Percentiles rank a stretch among this genome's conserved stretches.
Conservation (phyloP, 2,888 invertebrate genomes). For the Drosophila macrospina region DNA sequence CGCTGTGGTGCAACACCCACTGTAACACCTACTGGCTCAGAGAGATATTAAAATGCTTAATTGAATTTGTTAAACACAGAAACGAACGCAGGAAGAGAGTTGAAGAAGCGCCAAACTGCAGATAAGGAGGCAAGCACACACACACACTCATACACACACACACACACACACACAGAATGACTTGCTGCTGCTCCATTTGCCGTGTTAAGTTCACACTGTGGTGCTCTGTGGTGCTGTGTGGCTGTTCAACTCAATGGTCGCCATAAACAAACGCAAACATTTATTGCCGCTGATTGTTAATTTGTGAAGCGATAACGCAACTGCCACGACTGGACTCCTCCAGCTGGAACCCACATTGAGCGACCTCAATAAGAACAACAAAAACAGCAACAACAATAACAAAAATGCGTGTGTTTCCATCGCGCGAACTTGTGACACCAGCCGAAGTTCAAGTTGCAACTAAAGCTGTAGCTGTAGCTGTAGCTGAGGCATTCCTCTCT, state of each 20-base stretch:
- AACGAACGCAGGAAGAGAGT: constrained; percentile 15
- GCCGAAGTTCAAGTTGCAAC: constrained; percentile 27
- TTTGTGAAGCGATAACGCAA: constrained; percentile 83
- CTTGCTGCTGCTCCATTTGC: constrained; percentile 24
- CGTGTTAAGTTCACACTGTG: constrained; percentile 49
- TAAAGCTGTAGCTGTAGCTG: constrained; percentile 10
- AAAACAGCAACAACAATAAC: too few species aligned
- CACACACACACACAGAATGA: too few species aligned
- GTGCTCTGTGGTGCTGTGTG: constrained; percentile 19
- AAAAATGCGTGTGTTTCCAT: constrained; percentile 48
- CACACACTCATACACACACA: not conserved
- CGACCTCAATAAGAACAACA: constrained; percentile 70
- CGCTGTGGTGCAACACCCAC: constrained; percentile 57
- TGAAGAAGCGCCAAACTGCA: constrained; percentile 38
- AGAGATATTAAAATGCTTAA: constrained; percentile 80
- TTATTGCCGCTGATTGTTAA: constrained; percentile 83
- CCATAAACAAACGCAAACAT: constrained; percentile 82
- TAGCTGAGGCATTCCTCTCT: constrained; percentile 8
- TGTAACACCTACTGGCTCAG: constrained; percentile 66
- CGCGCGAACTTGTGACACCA: constrained; percentile 77
- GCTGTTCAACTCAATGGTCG: constrained; percentile 45
- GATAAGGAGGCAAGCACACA: constrained; percentile 50
- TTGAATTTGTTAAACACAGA: constrained; percentile 77
- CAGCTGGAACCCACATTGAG: constrained; percentile 37
- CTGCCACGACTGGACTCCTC: constrained; percentile 5